These are phyloP conservation scores for Theristus sp. DNA, from an alignment of 2,888 invertebrate species.

Conservation along the genomic window DNA sequence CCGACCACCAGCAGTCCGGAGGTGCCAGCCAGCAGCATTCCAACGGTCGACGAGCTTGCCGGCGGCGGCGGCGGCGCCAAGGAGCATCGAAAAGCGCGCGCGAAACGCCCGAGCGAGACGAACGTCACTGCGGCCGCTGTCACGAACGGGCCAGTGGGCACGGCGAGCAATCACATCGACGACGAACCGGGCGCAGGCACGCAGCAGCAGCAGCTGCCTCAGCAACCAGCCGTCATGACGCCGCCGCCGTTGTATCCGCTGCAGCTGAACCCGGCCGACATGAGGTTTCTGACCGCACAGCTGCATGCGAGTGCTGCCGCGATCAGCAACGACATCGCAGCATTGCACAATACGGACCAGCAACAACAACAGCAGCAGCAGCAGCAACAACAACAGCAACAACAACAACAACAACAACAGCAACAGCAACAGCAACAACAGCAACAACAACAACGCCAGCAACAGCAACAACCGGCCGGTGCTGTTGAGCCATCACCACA, in stretches of 20 bases:
- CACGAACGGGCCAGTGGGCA: background rate
- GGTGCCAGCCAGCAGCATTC: background rate
- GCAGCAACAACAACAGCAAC: no score
- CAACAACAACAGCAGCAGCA: no score
- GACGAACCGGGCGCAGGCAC: background rate
- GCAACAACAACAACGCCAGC: no score
- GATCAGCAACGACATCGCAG: background rate
- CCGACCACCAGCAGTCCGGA: background rate
- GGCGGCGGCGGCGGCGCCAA: background rate
- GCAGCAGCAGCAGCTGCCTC: no score
- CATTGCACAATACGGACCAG: no score
- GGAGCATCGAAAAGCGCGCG: background rate
- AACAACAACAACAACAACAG: no score
- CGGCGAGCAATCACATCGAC: background rate
- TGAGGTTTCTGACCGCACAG: background rate
- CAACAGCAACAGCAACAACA: no score
- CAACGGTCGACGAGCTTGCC: background rate
- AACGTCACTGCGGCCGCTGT: background rate
- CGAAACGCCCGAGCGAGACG: background rate
- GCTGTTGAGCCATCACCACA: background rate
- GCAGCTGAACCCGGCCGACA: background rate
- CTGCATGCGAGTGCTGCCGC: background rate
- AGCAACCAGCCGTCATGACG: background rate
- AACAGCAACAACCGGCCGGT: no score
- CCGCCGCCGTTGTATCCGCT: background rate